Evolutionary conservation across 2,888 invertebrate species (phyloP).

Genomic region (Rotaria sp.): DNA sequence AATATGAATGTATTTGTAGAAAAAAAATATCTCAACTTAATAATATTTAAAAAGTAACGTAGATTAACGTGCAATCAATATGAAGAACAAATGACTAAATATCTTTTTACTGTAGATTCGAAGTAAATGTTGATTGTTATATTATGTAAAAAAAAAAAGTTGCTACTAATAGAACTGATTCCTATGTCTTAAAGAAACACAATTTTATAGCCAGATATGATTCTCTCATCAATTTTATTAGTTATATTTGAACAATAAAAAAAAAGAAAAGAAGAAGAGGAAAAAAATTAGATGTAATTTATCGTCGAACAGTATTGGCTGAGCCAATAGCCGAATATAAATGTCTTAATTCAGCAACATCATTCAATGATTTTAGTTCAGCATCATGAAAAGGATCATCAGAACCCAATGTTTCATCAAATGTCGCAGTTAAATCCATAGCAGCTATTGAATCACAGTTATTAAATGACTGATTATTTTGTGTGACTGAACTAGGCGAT

Average conservation of each 20-base stretch:
- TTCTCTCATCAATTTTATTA: neutral
- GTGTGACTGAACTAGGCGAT: neutral
- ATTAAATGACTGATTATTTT: slow-evolving; percentile 15
- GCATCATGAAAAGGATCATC: slow-evolving; percentile 24
- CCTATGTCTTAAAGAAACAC: too few relatives aligned
- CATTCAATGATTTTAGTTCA: slow-evolving; percentile 16
- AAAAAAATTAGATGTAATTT: neutral
- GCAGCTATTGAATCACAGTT: neutral
- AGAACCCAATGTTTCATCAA: neutral
- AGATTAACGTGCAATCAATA: too few relatives aligned
- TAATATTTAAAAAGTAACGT: too few relatives aligned
- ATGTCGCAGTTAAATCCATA: neutral
- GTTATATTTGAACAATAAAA: neutral
- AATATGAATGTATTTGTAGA: too few relatives aligned
- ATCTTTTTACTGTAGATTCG: too few relatives aligned
- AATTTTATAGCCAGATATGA: neutral
- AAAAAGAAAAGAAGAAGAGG: neutral
- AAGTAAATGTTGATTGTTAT: too few relatives aligned
- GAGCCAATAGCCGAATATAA: neutral
- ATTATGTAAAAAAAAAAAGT: too few relatives aligned
- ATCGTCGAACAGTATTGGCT: slow-evolving; percentile 11
- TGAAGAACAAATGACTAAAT: too few relatives aligned
- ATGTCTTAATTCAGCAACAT: slow-evolving; percentile 3
- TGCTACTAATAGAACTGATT: too few relatives aligned
- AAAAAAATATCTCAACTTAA: too few relatives aligned